These are phyloP conservation scores for Lucifuga dentata DNA, from an alignment of 2,113 vertebrate species.

Conservation along the genomic window DNA sequence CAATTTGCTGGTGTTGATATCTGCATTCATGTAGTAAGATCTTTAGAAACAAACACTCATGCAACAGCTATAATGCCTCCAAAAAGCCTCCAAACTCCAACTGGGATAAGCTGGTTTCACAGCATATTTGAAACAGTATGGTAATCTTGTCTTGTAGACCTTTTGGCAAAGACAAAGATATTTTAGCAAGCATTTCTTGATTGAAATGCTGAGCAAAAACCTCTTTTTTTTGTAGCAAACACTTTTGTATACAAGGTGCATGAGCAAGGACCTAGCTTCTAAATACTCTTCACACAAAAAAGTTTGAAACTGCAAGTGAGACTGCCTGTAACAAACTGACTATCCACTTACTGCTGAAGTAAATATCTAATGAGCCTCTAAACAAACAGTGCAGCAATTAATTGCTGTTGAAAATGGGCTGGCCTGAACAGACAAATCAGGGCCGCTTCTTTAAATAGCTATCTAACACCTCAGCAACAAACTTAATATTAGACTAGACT, in stretches of 20 bases:
- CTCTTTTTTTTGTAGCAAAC: slow-evolving; percentile 62
- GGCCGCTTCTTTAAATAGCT: not conserved
- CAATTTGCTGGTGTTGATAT: too few relatives aligned
- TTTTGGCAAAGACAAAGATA: slow-evolving; percentile 55
- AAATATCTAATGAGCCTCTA: not conserved
- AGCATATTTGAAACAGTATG: slow-evolving; percentile 74
- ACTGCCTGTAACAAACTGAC: not conserved
- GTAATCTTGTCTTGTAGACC: slow-evolving; percentile 63
- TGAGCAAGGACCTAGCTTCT: slow-evolving; percentile 1
- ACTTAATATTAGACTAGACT: not conserved
- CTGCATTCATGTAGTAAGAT: too few relatives aligned
- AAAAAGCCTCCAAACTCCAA: slow-evolving; percentile 22
- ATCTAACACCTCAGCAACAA: not conserved
- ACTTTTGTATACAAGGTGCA: slow-evolving; percentile 2
- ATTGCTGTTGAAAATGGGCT: not conserved
- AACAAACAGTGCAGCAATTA: not conserved
- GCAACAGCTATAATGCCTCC: not conserved
- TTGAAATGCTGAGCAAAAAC: slow-evolving; percentile 75
- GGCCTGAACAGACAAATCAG: not conserved
- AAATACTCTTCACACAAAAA: not conserved
- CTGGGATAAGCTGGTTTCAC: slow-evolving; percentile 61
- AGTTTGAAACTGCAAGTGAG: not conserved
- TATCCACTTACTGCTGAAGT: not conserved
- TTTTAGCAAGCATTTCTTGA: slow-evolving; percentile 64
- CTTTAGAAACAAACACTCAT: slow-evolving; percentile 5